Evolutionary conservation across 1,140 invertebrate species (phyloP).

Genomic region (Atta colombica): DNA sequence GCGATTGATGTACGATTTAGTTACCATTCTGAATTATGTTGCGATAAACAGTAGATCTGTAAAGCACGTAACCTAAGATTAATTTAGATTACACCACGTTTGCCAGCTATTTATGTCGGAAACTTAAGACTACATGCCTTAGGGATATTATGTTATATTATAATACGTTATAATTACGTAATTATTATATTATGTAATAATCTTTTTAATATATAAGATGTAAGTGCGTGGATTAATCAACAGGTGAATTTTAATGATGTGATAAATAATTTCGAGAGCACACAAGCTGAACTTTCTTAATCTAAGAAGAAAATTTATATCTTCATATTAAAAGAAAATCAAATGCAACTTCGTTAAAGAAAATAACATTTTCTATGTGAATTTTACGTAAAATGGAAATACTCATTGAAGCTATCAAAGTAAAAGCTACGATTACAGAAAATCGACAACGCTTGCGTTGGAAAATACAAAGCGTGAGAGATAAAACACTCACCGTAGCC

Average conservation of each 20-base stretch:
- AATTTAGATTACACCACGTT: constrained; percentile 12
- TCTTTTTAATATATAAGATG: neutral
- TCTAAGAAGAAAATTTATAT: neutral
- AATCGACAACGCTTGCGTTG: neutral
- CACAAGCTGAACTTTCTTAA: neutral
- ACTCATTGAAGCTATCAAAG: neutral
- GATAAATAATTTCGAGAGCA: neutral
- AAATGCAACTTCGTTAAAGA: neutral
- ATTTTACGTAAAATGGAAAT: neutral
- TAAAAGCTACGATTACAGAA: neutral
- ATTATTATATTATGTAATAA: neutral
- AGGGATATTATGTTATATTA: neutral
- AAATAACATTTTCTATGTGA: neutral
- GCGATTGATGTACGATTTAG: constrained; percentile 34
- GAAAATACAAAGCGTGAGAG: constrained; percentile 22
- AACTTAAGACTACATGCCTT: neutral
- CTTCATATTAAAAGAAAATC: neutral
- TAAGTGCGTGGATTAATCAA: neutral
- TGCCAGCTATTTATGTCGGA: neutral
- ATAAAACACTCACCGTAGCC: constrained; percentile 42
- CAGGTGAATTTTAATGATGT: neutral
- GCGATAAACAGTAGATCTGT: constrained; percentile 28
- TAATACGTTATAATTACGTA: too few species aligned
- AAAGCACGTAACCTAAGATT: constrained; percentile 25
- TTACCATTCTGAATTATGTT: constrained; percentile 5